Evolutionary conservation across 2,888 invertebrate genomes (phyloP).

Genomic region (Tinea semifulvella): DNA sequence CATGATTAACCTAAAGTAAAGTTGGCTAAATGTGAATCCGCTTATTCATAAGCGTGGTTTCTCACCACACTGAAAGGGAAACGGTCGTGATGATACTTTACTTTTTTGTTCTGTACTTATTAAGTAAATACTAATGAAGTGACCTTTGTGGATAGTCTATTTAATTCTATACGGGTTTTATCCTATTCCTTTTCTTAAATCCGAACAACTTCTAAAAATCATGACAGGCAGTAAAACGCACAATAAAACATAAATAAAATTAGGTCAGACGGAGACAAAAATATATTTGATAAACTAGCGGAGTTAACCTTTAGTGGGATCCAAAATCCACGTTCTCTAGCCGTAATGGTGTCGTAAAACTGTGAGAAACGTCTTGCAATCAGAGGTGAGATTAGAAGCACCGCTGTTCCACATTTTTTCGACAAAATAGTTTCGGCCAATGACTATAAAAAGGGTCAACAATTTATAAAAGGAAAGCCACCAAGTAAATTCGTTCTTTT

Average conservation of each 20-base stretch:
- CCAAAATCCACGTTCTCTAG: constrained; percentile 30
- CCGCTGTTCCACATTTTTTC: constrained; percentile 21
- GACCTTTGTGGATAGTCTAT: no score
- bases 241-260: constrained; percentile 2
- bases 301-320: constrained; percentile 19
- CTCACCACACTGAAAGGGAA: no score
- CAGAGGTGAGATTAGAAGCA: constrained; percentile 49
- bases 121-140: no score
- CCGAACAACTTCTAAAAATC: no score
- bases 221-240: background rate
- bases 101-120: no score
- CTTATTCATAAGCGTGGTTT: no score
- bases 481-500: constrained; percentile 20
- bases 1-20: no score
- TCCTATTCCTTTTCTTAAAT: no score
- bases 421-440: constrained; percentile 27
- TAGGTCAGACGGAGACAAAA: constrained; percentile 1
- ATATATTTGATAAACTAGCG: constrained; percentile 10
- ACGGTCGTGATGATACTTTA: no score
- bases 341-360: constrained; percentile 49
- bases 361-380: constrained; percentile 46
- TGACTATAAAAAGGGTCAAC: constrained; percentile 45
- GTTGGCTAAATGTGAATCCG: no score
- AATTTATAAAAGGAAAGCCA: constrained; percentile 33
- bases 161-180: no score